These are phyloP conservation scores for Macaca mulatta DNA, from an alignment of 2,113 vertebrate genomes.

Conservation along the genomic window DNA sequence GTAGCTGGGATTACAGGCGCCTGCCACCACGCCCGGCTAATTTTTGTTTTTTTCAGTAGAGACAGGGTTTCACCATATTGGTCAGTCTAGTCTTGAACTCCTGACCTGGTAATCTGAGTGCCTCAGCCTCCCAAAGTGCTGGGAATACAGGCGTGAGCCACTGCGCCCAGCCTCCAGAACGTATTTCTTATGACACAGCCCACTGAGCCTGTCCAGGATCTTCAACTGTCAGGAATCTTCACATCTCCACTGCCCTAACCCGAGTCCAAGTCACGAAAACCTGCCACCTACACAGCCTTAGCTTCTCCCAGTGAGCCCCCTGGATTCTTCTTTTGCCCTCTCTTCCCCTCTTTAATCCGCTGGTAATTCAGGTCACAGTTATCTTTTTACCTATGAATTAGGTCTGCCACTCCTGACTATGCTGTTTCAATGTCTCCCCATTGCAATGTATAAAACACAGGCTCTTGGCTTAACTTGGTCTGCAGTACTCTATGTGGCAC, in stretches of 20 bases:
- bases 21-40: too few relatives aligned
- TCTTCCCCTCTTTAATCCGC: not conserved
- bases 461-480: too few relatives aligned
- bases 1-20: too few relatives aligned
- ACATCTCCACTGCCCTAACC: too few relatives aligned
- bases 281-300: not conserved
- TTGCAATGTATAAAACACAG: rapidly evolving
- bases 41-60: too few relatives aligned
- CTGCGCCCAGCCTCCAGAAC: rapidly evolving
- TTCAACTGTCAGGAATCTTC: too few relatives aligned
- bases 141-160: too few relatives aligned
- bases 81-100: too few relatives aligned
- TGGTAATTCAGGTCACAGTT: too few relatives aligned
- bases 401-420: too few relatives aligned
- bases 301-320: not conserved
- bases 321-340: not conserved
- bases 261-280: rapidly evolving
- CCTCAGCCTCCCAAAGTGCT: too few relatives aligned
- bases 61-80: too few relatives aligned
- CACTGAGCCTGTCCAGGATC: not conserved
- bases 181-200: rapidly evolving
- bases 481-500: rapidly evolving
- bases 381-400: not conserved
- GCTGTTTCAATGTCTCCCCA: rapidly evolving
- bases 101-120: rapidly evolving